Conservation (phyloP, 1,140 invertebrate species). For the Sipha flava region DNA sequence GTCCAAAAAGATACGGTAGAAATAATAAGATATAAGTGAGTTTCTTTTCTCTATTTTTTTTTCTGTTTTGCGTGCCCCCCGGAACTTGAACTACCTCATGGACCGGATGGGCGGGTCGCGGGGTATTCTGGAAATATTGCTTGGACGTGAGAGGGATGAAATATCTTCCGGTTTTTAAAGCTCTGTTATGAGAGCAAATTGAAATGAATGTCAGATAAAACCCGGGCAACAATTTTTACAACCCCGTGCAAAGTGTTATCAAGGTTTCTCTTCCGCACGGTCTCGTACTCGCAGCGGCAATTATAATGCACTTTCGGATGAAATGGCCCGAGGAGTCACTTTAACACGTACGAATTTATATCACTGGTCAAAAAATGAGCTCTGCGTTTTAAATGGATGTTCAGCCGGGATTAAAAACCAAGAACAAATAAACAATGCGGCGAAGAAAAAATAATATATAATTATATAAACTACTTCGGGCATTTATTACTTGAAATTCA, state of each 20-base stretch:
- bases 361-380: background rate
- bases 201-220: background rate
- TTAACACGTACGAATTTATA: constrained; percentile 1
- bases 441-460: background rate
- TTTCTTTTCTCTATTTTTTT: background rate
- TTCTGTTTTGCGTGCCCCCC: background rate
- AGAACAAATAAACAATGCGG: background rate
- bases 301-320: background rate
- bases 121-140: background rate
- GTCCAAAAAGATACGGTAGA: no score
- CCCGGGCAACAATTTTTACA: background rate
- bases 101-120: background rate
- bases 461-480: no score
- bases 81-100: background rate
- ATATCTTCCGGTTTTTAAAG: background rate
- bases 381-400: background rate
- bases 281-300: background rate
- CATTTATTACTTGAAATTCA: no score
- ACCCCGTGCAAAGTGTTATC: background rate
- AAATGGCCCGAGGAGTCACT: background rate
- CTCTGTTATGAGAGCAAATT: background rate
- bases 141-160: constrained; percentile 2
- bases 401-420: background rate
- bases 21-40: background rate
- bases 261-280: background rate